phyloP scores from a whole-genome alignment of 2,113 vertebrate species.

The Xyrauchen texanus region DNA sequence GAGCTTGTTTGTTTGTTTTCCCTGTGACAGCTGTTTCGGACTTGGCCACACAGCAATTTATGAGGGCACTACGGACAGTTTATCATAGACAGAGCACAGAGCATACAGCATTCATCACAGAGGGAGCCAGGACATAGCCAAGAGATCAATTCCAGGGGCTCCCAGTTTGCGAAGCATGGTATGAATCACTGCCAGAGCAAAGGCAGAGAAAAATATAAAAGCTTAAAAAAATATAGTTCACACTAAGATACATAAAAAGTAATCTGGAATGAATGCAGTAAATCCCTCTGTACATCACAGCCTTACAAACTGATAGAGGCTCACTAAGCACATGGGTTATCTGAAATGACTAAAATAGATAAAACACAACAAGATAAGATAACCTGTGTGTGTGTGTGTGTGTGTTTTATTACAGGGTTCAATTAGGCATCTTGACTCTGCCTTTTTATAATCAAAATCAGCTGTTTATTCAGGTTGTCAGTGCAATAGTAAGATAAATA shows the following conservation, averaged over 20 bases:
- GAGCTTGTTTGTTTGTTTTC: slow-evolving; percentile 39
- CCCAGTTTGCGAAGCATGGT: slow-evolving; percentile 17
- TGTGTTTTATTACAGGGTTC: background rate
- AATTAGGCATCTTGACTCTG: background rate
- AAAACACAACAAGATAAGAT: background rate
- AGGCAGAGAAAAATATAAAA: slow-evolving; percentile 1
- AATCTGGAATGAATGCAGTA: slow-evolving; percentile 11
- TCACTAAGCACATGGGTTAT: background rate
- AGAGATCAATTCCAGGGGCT: slow-evolving; percentile 43
- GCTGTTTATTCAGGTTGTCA: background rate
- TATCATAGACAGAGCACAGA: slow-evolving; percentile 43
- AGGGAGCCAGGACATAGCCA: slow-evolving; percentile 19
- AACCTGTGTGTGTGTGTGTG: background rate
- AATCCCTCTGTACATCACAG: slow-evolving; percentile 14
- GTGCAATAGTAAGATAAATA: slow-evolving; percentile 11
- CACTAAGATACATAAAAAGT: slow-evolving; percentile 11
- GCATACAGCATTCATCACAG: slow-evolving; percentile 45
- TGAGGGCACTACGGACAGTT: slow-evolving; percentile 42
- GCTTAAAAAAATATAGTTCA: slow-evolving; percentile 24
- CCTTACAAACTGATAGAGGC: background rate
- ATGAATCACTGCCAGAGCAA: slow-evolving; percentile 50
- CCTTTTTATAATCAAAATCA: slow-evolving; percentile 6
- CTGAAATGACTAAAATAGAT: background rate
- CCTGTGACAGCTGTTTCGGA: slow-evolving; percentile 39
- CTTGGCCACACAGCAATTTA: slow-evolving; percentile 46